Percentiles rank a stretch among this genome's conserved stretches.
These are phyloP conservation scores for Syngnathus rostellatus DNA, from an alignment of 2,797 vertebrate genomes.

Conservation along the genomic window DNA sequence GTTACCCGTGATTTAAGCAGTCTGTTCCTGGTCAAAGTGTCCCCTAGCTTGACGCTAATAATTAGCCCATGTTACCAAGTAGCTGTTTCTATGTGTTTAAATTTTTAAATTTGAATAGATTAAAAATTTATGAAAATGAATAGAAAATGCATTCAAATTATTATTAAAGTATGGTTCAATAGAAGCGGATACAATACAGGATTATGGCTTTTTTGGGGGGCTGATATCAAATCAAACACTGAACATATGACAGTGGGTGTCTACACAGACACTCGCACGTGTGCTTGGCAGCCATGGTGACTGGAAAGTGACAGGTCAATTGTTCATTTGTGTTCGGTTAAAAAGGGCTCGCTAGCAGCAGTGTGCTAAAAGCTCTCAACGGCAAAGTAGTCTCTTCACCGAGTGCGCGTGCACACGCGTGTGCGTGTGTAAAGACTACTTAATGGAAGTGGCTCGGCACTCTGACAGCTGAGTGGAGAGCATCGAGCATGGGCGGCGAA, in stretches of 20 bases:
- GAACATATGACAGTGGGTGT: background rate
- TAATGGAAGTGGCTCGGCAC: background rate
- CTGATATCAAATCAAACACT: background rate
- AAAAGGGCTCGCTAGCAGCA: constrained; percentile 40
- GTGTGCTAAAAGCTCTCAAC: constrained; percentile 66
- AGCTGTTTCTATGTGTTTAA: background rate
- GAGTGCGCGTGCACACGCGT: background rate
- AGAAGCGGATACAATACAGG: background rate
- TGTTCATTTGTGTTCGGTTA: constrained; percentile 69
- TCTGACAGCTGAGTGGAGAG: background rate
- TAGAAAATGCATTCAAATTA: no score
- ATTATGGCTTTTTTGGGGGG: background rate
- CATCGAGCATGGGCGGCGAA: background rate
- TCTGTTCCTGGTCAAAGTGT: no score
- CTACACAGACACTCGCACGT: background rate
- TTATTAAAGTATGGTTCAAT: background rate
- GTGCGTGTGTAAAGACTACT: background rate
- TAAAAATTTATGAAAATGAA: background rate
- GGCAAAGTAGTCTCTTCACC: background rate
- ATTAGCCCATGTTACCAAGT: no score
- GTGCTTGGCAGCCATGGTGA: background rate
- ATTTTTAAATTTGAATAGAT: background rate
- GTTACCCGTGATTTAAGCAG: background rate
- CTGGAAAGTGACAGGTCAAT: constrained; percentile 74
- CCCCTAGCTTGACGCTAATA: no score